A percentile compares a stretch with the other conserved stretches of the same genome.
Evolutionary conservation across 2,888 invertebrate genomes (phyloP).

Genomic region (Anaspis maculata): DNA sequence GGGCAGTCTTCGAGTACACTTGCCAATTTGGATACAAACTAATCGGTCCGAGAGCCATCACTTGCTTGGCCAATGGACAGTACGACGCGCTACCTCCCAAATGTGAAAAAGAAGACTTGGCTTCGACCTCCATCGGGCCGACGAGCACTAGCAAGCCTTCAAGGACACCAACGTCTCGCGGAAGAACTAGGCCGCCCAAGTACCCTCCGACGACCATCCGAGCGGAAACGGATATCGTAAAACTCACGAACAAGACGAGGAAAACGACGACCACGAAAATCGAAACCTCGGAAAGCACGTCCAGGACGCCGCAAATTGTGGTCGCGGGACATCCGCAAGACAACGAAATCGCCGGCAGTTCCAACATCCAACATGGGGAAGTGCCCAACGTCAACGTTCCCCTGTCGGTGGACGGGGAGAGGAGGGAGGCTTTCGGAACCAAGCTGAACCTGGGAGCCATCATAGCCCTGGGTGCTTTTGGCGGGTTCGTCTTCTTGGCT

Average conservation of each 20-base stretch:
- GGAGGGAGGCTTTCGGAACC: conserved; percentile 53
- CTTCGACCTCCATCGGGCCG: background rate
- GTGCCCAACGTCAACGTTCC: conserved; percentile 61
- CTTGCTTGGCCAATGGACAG: conserved; percentile 67
- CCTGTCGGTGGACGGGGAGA: conserved; percentile 55
- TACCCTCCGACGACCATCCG: conserved; percentile 40
- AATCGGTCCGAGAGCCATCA: conserved; percentile 56
- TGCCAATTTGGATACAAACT: conserved; percentile 64
- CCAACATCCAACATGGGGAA: conserved; percentile 52
- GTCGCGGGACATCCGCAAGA: conserved; percentile 62
- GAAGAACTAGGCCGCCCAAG: conserved; percentile 33
- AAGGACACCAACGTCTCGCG: background rate
- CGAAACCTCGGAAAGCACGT: background rate
- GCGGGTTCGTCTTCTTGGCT: conserved; percentile 82
- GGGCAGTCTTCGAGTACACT: conserved; percentile 65
- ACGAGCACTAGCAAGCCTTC: background rate
- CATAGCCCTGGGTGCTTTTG: conserved; percentile 82
- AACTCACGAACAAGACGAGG: conserved; percentile 26
- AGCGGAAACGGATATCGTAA: conserved; percentile 36
- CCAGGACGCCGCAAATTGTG: conserved; percentile 39
- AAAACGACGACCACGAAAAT: conserved; percentile 13
- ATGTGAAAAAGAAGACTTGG: conserved; percentile 45
- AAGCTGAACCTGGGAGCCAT: conserved; percentile 78
- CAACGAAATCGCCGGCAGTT: conserved; percentile 58
- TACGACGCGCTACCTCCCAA: conserved; percentile 71